A percentile compares a stretch with the other conserved stretches of the same genome.
These are phyloP conservation scores for Pristionchus exspectatus DNA, from an alignment of 2,888 invertebrate genomes.

Conservation along the genomic window DNA sequence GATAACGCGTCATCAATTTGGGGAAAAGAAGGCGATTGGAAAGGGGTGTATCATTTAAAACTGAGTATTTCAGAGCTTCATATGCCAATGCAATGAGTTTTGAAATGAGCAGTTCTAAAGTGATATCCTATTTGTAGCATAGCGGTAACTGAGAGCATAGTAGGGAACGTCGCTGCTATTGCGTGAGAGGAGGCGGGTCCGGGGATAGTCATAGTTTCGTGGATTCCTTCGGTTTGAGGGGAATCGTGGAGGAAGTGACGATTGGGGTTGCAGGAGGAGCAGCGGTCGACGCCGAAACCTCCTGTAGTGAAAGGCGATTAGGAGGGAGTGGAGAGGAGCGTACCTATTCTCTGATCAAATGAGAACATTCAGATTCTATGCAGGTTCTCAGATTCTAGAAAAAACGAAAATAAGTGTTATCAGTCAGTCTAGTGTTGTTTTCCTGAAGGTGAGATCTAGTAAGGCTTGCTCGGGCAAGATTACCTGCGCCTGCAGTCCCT, in stretches of 20 bases:
- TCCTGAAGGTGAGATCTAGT: not conserved
- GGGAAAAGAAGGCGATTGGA: too few species aligned
- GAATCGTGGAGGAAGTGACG: constrained; percentile 33
- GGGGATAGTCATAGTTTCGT: constrained; percentile 47
- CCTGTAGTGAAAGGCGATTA: not conserved
- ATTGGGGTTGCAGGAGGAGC: not conserved
- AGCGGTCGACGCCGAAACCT: not conserved
- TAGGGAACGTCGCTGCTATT: not conserved
- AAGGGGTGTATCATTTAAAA: not conserved
- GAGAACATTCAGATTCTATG: too few species aligned
- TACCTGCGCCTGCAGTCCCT: not conserved
- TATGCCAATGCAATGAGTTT: too few species aligned
- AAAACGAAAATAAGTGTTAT: too few species aligned
- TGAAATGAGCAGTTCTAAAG: too few species aligned
- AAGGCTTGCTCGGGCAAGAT: too few species aligned
- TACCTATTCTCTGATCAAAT: too few species aligned
- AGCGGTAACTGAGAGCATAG: constrained; percentile 1
- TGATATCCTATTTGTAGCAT: not conserved
- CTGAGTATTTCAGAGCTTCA: not conserved
- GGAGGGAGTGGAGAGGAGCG: not conserved
- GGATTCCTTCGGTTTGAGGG: constrained; percentile 48
- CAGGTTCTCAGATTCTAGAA: too few species aligned
- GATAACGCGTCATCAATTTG: not conserved
- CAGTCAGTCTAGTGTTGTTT: too few species aligned
- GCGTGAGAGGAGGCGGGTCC: not conserved